Evolutionary conservation across 2,888 invertebrate genomes (phyloP), one percentile per base, ranked within the genome.

Genomic region (Nomada lathburiana): DNA sequence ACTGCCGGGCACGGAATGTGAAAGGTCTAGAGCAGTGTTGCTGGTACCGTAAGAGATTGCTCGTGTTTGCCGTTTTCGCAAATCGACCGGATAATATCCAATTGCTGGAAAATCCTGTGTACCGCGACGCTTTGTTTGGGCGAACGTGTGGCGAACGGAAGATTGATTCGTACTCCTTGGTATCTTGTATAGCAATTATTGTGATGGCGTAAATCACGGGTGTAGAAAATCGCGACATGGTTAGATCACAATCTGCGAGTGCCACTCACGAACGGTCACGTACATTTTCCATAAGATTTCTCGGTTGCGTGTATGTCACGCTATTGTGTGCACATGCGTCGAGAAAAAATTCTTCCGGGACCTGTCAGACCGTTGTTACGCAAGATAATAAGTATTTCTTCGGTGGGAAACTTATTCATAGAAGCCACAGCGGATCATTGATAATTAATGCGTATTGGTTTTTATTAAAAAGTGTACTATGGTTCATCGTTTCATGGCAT

Each of bases 11-110:
- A n/a, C 71, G 83, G 88, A 88, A 88, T 88, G 88, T 86, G 88
- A 88, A 87, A 88, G 88, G 86, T 88, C 82, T 83, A 77, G 83
- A 86, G 79, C 84, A 83, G 20, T 50, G 63, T 63, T 70, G 53
- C 62, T 65, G 77, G 55, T 75, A 65, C 75, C 57, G 75, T 63
- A 76, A 77, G 64, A 57, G 60, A 67, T 72, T 53, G 53, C 64
- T 23, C 67, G 71, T 70, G 55, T 68, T 64, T 16, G 70, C 72
- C 44, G 47, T 82, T 80, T 84, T 73, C 78, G 52, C 60, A 65
- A 76, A 82, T 82, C 68, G 82, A 63, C 20, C 71, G 60, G 67
- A 80, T 84, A 79, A 80, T 70, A 79, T 86, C 52, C 65, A 68
- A 44, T 67, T 50, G 63, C 47, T 68, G 13, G 83, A 26, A 72